These are phyloP conservation scores for Stictocephala bisonia DNA, from an alignment of 2,888 invertebrate species.

Conservation along the genomic window DNA sequence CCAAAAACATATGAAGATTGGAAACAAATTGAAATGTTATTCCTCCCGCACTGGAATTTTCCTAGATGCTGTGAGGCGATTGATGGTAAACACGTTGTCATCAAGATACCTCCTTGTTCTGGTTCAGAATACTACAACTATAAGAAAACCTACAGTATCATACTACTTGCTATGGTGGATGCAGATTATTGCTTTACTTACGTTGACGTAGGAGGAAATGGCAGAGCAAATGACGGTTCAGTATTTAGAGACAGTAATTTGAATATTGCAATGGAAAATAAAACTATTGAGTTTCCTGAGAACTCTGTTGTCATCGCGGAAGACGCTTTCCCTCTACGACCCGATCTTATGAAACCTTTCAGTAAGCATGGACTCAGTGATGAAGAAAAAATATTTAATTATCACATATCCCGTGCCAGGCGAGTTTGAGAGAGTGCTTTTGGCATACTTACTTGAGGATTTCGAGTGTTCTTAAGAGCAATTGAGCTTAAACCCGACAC, in stretches of 20 bases:
- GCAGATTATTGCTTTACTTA: constrained; percentile 50
- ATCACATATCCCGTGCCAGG: too few relatives aligned
- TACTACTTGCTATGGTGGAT: constrained; percentile 42
- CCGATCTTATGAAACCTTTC: constrained; percentile 47
- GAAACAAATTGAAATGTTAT: constrained; percentile 20
- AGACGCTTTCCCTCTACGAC: constrained; percentile 47
- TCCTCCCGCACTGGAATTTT: constrained; percentile 35
- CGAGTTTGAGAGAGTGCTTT: too few relatives aligned
- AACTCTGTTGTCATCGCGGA: constrained; percentile 39
- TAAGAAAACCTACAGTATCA: constrained; percentile 22
- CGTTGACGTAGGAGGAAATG: constrained; percentile 48
- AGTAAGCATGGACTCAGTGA: constrained; percentile 3
- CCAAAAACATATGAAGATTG: constrained; percentile 33
- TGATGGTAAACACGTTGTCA: constrained; percentile 43
- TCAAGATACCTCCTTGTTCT: constrained; percentile 16
- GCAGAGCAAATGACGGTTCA: background rate
- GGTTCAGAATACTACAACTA: constrained; percentile 45
- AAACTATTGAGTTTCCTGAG: constrained; percentile 7
- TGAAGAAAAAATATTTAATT: too few relatives aligned
- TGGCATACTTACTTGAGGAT: too few relatives aligned
- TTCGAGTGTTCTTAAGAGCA: too few relatives aligned
- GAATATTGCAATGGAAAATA: constrained; percentile 19
- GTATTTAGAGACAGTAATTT: constrained; percentile 24
- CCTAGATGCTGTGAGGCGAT: constrained; percentile 36
- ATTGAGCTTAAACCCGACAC: background rate